A percentile compares a stretch with the other conserved stretches of the same genome.
Conservation (phyloP, 2,888 invertebrate species). For the Chalcosyrphus nemorum region DNA sequence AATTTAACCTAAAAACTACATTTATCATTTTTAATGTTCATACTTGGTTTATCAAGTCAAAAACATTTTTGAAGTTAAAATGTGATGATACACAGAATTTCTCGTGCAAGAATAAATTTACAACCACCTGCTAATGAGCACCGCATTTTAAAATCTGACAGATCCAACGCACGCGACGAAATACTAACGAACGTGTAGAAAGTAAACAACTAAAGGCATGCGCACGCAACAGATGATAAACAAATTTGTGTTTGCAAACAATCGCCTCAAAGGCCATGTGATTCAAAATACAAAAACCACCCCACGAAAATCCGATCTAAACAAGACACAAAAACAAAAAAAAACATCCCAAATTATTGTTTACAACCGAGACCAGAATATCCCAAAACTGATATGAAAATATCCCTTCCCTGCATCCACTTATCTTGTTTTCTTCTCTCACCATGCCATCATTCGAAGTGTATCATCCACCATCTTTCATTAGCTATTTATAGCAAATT, state of each 20-base stretch:
- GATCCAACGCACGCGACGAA: not conserved
- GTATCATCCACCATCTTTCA: conserved; percentile 46
- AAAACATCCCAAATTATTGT: conserved; percentile 31
- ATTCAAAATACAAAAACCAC: not conserved
- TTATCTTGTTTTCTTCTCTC: conserved; percentile 4
- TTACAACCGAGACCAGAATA: conserved; percentile 27
- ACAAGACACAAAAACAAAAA: conserved; percentile 23
- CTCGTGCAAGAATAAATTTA: conserved; percentile 18
- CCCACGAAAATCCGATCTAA: conserved; percentile 34
- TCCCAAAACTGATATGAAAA: conserved; percentile 23
- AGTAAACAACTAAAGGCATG: conserved; percentile 9
- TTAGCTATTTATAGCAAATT: conserved; percentile 61
- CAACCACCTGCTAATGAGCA: conserved; percentile 12
- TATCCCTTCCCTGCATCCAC: conserved; percentile 27
- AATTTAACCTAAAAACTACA: no score
- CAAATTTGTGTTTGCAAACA: conserved; percentile 57
- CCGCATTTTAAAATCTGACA: conserved; percentile 1
- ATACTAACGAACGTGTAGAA: not conserved
- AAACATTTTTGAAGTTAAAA: not conserved
- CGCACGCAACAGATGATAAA: conserved; percentile 28
- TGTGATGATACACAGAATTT: not conserved
- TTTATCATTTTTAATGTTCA: no score
- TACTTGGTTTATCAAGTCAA: conserved; percentile 12
- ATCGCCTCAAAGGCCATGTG: not conserved
- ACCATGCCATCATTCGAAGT: conserved; percentile 17